A percentile compares a stretch with the other conserved stretches of the same genome.
These are phyloP conservation scores for Artibeus lituratus DNA, from an alignment of 2,797 vertebrate genomes.

Conservation along the genomic window DNA sequence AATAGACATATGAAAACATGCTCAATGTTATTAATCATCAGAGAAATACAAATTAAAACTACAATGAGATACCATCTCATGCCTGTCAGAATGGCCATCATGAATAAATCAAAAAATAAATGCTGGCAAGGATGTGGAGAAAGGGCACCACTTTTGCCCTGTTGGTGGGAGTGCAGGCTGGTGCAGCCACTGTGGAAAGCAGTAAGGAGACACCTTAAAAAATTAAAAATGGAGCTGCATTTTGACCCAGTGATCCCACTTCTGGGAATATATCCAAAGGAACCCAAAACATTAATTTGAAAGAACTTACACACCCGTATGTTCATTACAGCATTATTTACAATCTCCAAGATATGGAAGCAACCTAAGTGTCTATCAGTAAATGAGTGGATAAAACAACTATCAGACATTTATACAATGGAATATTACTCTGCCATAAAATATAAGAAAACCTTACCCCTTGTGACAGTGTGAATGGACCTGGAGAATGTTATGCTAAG, in stretches of 20 bases:
- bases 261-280: not conserved
- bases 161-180: not conserved
- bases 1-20: not conserved
- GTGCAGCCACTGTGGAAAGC: not conserved
- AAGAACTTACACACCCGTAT: too few relatives aligned
- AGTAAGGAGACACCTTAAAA: not conserved
- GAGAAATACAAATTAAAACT: not conserved
- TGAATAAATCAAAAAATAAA: not conserved
- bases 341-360: too few relatives aligned
- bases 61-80: not conserved
- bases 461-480: not conserved
- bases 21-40: not conserved
- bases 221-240: not conserved
- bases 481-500: not conserved
- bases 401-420: too few relatives aligned
- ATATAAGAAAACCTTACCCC: not conserved
- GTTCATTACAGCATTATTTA: too few relatives aligned
- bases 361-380: too few relatives aligned
- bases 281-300: too few relatives aligned
- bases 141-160: not conserved
- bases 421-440: not conserved
- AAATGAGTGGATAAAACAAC: too few relatives aligned
- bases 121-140: not conserved
- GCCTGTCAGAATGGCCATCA: not conserved
- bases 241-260: not conserved